phyloP scores from a whole-genome alignment of 2,888 invertebrate species.

The Cenopis cana region DNA sequence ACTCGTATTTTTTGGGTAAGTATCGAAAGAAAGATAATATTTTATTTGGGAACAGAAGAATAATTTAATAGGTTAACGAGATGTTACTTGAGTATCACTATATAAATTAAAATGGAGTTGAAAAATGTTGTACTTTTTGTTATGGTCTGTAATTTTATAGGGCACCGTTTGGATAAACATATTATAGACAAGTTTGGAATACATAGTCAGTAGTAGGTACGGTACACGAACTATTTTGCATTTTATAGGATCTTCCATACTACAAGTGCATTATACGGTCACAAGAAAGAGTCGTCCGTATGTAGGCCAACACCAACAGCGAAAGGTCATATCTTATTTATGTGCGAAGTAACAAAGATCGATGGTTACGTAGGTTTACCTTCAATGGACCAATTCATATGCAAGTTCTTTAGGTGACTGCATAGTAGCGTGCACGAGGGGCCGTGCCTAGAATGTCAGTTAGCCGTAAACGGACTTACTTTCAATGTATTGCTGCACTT shows the following conservation, averaged over 20 bases:
- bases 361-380: slow-evolving; percentile 29
- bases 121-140: too few relatives aligned
- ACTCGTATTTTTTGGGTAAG: too few relatives aligned
- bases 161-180: too few relatives aligned
- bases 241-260: slow-evolving; percentile 33
- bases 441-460: slow-evolving; percentile 41
- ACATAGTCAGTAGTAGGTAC: too few relatives aligned
- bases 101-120: too few relatives aligned
- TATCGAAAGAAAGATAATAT: too few relatives aligned
- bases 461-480: slow-evolving; percentile 32
- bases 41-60: too few relatives aligned
- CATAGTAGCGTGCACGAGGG: slow-evolving; percentile 21
- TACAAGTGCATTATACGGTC: slow-evolving; percentile 37
- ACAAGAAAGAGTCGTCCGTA: slow-evolving; percentile 31
- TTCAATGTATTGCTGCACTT: slow-evolving; percentile 31
- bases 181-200: not conserved
- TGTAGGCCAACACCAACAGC: slow-evolving; percentile 39
- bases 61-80: too few relatives aligned
- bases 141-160: too few relatives aligned
- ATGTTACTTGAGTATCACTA: too few relatives aligned
- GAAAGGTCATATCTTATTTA: slow-evolving; percentile 42
- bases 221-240: slow-evolving; percentile 30
- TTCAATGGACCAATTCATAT: slow-evolving; percentile 41
- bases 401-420: slow-evolving; percentile 41
- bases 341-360: slow-evolving; percentile 38